A percentile compares a stretch with the other conserved stretches of the same genome.
Evolutionary conservation across 2,797 vertebrate genomes (phyloP).

Genomic region (Xenopus petersii): DNA sequence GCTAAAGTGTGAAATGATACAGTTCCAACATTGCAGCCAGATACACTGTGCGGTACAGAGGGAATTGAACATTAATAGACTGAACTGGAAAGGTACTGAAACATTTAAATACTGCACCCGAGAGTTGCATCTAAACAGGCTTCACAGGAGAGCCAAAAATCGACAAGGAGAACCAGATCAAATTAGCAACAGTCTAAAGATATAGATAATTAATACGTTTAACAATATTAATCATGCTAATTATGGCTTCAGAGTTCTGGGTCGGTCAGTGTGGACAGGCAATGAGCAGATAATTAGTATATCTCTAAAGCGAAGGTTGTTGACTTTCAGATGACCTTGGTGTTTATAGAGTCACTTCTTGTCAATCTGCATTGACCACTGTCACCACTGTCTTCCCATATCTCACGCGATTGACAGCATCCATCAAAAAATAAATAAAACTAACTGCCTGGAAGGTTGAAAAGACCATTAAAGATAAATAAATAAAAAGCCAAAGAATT

Average conservation of each 20-base stretch:
- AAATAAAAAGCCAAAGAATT: background rate
- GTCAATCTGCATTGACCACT: constrained; percentile 27
- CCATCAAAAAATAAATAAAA: constrained; percentile 19
- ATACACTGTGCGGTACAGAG: background rate
- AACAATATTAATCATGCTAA: constrained; percentile 47
- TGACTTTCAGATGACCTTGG: constrained; percentile 45
- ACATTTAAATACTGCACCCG: constrained; percentile 7
- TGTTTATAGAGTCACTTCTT: constrained; percentile 31
- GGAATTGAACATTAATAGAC: constrained; percentile 8
- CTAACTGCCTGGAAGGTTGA: constrained; percentile 8
- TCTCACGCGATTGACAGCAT: constrained; percentile 37
- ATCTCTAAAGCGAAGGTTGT: constrained; percentile 32
- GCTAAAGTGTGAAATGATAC: background rate
- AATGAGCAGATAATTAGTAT: constrained; percentile 38
- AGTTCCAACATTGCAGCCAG: background rate
- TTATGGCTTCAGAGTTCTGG: constrained; percentile 33
- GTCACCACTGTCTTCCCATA: constrained; percentile 30
- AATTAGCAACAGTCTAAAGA: constrained; percentile 35
- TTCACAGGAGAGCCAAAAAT: constrained; percentile 21
- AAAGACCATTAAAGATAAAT: too few species aligned
- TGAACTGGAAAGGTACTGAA: constrained; percentile 5
- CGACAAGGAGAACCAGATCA: constrained; percentile 21
- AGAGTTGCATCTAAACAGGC: constrained; percentile 11
- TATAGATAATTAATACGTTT: constrained; percentile 46
- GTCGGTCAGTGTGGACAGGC: constrained; percentile 36